Conservation (phyloP, 2,797 vertebrate species). For the Chiroxiphia lanceolata region DNA sequence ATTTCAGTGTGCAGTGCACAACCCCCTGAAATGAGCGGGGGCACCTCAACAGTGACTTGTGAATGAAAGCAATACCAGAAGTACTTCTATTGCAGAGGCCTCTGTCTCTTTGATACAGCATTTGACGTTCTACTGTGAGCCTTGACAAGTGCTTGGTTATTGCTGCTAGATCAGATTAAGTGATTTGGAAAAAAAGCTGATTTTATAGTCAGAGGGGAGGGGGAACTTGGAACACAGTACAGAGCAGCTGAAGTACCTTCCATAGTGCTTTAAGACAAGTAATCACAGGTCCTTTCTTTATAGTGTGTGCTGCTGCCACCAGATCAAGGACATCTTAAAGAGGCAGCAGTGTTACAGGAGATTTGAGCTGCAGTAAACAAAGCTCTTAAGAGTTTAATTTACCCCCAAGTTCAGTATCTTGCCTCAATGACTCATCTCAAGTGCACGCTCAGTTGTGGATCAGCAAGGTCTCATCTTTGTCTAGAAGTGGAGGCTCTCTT, state of each 20-base stretch:
- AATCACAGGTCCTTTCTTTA: background rate
- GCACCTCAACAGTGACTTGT: background rate
- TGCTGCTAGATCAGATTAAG: slow-evolving; percentile 3
- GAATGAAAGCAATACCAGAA: background rate
- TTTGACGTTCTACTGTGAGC: slow-evolving; percentile 10
- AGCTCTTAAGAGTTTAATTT: background rate
- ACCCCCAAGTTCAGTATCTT: background rate
- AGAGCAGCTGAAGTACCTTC: background rate
- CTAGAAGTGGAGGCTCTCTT: background rate
- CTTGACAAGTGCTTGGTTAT: slow-evolving; percentile 4
- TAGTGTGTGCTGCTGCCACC: background rate
- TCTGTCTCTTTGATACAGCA: background rate
- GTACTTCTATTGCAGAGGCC: background rate
- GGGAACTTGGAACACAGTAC: background rate
- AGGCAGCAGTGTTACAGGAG: background rate
- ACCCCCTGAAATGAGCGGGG: background rate
- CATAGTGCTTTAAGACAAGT: background rate
- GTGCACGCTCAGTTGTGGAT: background rate
- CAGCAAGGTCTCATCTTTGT: background rate
- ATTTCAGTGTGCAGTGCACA: slow-evolving; percentile 16
- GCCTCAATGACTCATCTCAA: background rate
- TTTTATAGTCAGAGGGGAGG: background rate
- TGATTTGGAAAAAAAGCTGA: background rate
- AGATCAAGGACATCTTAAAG: background rate
- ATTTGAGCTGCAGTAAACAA: background rate